These are phyloP conservation scores for Phocides pigmalion DNA, from an alignment of 1,140 invertebrate genomes.

Conservation along the genomic window DNA sequence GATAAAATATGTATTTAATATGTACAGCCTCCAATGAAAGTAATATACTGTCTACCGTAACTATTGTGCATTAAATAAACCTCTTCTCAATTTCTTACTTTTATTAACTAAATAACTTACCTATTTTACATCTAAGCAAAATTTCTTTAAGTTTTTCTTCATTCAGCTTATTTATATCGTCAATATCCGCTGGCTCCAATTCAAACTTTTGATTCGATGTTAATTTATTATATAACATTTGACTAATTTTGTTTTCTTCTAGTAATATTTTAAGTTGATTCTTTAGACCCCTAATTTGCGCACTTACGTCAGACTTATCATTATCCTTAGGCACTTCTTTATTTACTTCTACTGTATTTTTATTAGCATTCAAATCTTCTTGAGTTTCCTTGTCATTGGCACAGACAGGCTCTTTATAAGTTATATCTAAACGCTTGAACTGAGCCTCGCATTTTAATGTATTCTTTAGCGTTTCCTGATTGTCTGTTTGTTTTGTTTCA, in stretches of 20 bases:
- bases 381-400: slow-evolving; percentile 27
- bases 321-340: slow-evolving; percentile 47
- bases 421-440: slow-evolving; percentile 59
- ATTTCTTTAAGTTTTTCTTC: slow-evolving; percentile 62
- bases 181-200: slow-evolving; percentile 71
- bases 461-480: slow-evolving; percentile 26
- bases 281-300: slow-evolving; percentile 49
- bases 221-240: slow-evolving; percentile 72
- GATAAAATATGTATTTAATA: no score
- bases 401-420: slow-evolving; percentile 56
- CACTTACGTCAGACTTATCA: slow-evolving; percentile 37
- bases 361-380: slow-evolving; percentile 40
- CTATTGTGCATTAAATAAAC: no score
- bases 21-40: no score
- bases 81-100: no score
- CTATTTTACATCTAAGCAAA: slow-evolving; percentile 55
- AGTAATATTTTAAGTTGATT: slow-evolving; percentile 60
- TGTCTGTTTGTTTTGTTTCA: slow-evolving; percentile 30
- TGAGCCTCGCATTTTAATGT: slow-evolving; percentile 42
- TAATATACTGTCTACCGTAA: no score
- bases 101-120: no score
- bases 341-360: slow-evolving; percentile 45
- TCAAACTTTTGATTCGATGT: slow-evolving; percentile 74
- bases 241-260: slow-evolving; percentile 67
- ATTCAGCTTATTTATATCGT: slow-evolving; percentile 75